phyloP scores from a whole-genome alignment of 2,888 invertebrate genomes.

The Cheiracanthium punctorium region DNA sequence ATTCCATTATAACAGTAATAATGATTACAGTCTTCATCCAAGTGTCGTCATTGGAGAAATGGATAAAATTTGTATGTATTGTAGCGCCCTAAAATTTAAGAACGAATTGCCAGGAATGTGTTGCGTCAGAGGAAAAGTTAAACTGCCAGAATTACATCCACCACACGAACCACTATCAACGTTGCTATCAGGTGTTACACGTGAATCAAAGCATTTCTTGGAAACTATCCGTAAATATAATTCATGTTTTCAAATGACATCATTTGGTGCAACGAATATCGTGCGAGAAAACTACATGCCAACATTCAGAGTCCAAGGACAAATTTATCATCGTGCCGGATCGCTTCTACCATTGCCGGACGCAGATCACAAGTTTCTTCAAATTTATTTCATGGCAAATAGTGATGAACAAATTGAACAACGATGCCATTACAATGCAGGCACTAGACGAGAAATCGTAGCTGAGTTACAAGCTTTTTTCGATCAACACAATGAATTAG shows the following conservation, averaged over 20 bases:
- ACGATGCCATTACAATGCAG: neutral
- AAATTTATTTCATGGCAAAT: no score
- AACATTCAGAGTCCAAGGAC: no score
- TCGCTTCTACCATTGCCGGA: neutral
- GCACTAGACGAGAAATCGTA: neutral
- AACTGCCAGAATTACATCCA: no score
- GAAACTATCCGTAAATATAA: conserved; percentile 13
- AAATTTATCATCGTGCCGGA: neutral
- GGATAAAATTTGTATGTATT: neutral
- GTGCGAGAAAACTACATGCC: neutral
- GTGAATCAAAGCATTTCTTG: conserved; percentile 17
- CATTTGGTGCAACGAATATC: conserved; percentile 17
- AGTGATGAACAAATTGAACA: no score
- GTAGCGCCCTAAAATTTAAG: neutral
- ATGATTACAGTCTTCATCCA: neutral
- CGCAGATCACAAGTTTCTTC: no score
- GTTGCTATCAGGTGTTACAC: neutral
- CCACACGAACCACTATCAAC: neutral
- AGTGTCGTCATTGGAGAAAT: neutral
- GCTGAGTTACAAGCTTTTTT: no score
- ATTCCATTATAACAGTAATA: no score
- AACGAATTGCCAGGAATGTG: neutral
- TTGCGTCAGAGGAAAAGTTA: neutral
- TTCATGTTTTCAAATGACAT: no score
- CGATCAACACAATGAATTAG: no score